Conservation (phyloP, 2,797 vertebrate genomes). For the Choloepus didactylus region DNA sequence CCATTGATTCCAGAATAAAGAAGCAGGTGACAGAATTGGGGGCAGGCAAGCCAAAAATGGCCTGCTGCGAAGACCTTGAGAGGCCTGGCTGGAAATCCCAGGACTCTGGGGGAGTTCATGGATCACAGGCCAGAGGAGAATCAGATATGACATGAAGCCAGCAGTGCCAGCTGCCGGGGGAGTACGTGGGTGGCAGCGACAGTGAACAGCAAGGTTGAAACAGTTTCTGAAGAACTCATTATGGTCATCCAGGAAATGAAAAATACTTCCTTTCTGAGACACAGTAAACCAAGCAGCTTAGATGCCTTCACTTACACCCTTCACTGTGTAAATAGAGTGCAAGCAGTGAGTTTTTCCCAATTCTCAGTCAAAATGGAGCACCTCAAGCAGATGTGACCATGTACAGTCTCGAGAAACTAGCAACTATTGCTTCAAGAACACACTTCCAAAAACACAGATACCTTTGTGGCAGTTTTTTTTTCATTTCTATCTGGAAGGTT, state of each 20-base stretch:
- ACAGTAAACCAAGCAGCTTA: slow-evolving; percentile 85
- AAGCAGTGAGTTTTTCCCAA: slow-evolving; percentile 94
- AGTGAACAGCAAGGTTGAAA: slow-evolving; percentile 83
- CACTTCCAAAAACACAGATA: slow-evolving; percentile 94
- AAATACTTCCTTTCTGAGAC: slow-evolving; percentile 83
- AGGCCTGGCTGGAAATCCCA: neutral
- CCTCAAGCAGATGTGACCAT: slow-evolving; percentile 86
- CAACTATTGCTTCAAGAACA: slow-evolving; percentile 93
- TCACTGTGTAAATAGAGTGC: slow-evolving; percentile 93
- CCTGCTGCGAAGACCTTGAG: slow-evolving; percentile 8
- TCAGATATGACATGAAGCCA: fast-evolving
- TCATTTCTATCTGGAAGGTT: slow-evolving; percentile 93
- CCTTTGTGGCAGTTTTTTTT: slow-evolving; percentile 90
- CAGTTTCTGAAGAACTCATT: slow-evolving; percentile 83
- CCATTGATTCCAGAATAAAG: neutral
- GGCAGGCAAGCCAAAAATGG: neutral
- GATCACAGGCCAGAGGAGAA: neutral
- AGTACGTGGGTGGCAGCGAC: neutral
- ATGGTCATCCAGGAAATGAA: slow-evolving; percentile 88
- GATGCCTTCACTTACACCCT: slow-evolving; percentile 87
- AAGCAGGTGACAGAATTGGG: neutral
- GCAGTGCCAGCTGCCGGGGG: neutral
- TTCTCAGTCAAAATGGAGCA: slow-evolving; percentile 89
- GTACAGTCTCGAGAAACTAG: slow-evolving; percentile 92
- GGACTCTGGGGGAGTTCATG: neutral